Percentiles rank a stretch among this genome's conserved stretches.
Conservation (phyloP, 2,797 vertebrate genomes). For the Streptopelia turtur region DNA sequence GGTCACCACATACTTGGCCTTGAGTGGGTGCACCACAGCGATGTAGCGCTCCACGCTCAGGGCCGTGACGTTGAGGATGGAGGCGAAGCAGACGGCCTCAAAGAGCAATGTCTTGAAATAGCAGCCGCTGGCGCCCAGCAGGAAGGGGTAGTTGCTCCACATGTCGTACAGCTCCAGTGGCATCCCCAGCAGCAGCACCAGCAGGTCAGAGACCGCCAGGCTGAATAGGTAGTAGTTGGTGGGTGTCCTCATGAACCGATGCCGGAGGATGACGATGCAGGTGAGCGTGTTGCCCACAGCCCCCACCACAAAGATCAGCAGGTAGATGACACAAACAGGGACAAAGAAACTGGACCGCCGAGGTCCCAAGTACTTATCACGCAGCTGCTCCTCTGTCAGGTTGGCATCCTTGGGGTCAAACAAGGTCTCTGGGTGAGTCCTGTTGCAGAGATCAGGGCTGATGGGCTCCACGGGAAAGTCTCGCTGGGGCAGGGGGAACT, state of each 20-base stretch:
- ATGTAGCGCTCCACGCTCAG: slow-evolving; percentile 94
- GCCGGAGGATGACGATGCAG: slow-evolving; percentile 87
- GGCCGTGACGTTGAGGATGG: slow-evolving; percentile 92
- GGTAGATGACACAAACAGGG: slow-evolving; percentile 86
- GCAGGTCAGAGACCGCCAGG: slow-evolving; percentile 90
- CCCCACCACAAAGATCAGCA: slow-evolving; percentile 89
- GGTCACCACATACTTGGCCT: slow-evolving; percentile 89
- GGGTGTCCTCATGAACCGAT: slow-evolving; percentile 92
- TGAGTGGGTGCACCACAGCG: slow-evolving; percentile 91
- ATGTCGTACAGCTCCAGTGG: slow-evolving; percentile 94
- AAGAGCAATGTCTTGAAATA: slow-evolving; percentile 92
- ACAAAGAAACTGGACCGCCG: slow-evolving; percentile 83
- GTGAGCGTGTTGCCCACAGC: slow-evolving; percentile 88
- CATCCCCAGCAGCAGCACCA: slow-evolving; percentile 93
- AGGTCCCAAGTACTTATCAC: slow-evolving; percentile 86
- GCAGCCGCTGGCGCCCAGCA: slow-evolving; percentile 86
- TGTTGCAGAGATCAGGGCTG: slow-evolving; percentile 74
- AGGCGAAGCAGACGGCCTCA: slow-evolving; percentile 92
- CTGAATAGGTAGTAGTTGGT: slow-evolving; percentile 97
- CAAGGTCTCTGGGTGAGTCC: slow-evolving; percentile 51
- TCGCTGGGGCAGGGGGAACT: background rate
- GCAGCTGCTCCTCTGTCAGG: slow-evolving; percentile 83
- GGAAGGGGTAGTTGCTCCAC: slow-evolving; percentile 94
- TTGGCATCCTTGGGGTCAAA: slow-evolving; percentile 76
- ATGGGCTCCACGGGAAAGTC: slow-evolving; percentile 16